Evolutionary conservation across 2,113 vertebrate species (phyloP).

Genomic region (Uria lomvia): DNA sequence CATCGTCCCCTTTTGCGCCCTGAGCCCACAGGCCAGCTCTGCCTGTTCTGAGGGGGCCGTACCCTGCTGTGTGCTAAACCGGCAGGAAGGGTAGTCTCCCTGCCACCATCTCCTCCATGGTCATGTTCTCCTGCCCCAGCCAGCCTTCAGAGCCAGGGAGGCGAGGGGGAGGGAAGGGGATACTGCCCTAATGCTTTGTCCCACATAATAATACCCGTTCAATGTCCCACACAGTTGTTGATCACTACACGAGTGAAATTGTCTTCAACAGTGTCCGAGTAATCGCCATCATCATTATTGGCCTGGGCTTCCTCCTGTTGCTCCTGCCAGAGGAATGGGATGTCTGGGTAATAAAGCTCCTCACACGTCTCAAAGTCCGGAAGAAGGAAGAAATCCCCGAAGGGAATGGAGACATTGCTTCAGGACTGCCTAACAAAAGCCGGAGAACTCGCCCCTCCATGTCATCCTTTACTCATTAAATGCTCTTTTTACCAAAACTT

Average conservation of each 20-base stretch:
- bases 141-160: neutral
- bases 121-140: neutral
- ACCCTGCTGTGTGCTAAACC: neutral
- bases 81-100: neutral
- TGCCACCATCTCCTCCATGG: neutral
- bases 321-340: slow-evolving; percentile 96
- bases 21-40: neutral
- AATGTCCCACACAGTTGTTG: slow-evolving; percentile 82
- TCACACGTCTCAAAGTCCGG: slow-evolving; percentile 82
- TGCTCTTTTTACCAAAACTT: slow-evolving; percentile 44
- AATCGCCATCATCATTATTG: slow-evolving; percentile 92
- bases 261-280: slow-evolving; percentile 93
- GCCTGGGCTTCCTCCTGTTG: slow-evolving; percentile 93
- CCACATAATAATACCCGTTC: neutral
- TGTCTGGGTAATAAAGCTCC: slow-evolving; percentile 87
- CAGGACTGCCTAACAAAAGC: slow-evolving; percentile 81
- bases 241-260: slow-evolving; percentile 91
- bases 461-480: slow-evolving; percentile 87
- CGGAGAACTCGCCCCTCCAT: slow-evolving; percentile 84
- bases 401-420: slow-evolving; percentile 71
- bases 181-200: neutral
- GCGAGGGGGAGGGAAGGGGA: neutral
- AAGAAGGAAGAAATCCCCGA: slow-evolving; percentile 88
- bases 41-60: neutral
- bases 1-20: accelerated